Conservation (phyloP, 1,140 invertebrate species). For the Drosophila watanabei region DNA sequence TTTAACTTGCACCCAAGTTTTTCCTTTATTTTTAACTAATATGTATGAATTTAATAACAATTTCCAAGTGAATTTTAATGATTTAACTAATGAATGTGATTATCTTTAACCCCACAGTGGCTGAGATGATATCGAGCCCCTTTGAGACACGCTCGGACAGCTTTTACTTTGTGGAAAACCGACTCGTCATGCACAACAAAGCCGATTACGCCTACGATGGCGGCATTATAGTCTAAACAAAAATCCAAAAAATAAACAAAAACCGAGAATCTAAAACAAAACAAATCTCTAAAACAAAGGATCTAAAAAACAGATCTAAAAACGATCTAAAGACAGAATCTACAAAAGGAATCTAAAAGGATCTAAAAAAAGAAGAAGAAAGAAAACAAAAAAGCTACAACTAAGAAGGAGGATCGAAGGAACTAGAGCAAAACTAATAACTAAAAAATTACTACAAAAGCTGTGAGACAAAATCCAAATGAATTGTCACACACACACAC, state of each 20-base stretch:
- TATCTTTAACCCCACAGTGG: constrained; percentile 88
- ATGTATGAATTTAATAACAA: too few relatives aligned
- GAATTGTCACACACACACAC: constrained; percentile 38
- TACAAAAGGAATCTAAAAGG: constrained; percentile 1
- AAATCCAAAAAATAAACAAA: constrained; percentile 2
- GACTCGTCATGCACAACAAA: constrained; percentile 99
- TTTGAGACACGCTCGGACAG: constrained; percentile 99
- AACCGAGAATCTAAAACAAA: neutral
- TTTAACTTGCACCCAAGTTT: neutral
- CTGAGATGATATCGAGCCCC: constrained; percentile 98
- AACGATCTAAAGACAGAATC: neutral
- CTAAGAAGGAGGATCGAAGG: constrained; percentile 26
- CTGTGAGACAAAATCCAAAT: constrained; percentile 59
- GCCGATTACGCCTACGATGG: constrained; percentile 86
- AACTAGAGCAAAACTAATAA: constrained; percentile 59
- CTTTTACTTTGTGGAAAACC: constrained; percentile 99
- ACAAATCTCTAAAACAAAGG: neutral
- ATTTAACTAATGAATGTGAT: neutral
- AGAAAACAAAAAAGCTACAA: constrained; percentile 47
- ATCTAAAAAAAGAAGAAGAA: constrained; percentile 9
- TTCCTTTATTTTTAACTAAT: neutral
- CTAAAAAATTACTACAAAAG: constrained; percentile 52
- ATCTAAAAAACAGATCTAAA: neutral
- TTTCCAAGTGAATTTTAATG: neutral
- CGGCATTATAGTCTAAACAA: constrained; percentile 74